Evolutionary conservation across 2,797 vertebrate species (phyloP).

Genomic region (Chaetophractus vellerosus): DNA sequence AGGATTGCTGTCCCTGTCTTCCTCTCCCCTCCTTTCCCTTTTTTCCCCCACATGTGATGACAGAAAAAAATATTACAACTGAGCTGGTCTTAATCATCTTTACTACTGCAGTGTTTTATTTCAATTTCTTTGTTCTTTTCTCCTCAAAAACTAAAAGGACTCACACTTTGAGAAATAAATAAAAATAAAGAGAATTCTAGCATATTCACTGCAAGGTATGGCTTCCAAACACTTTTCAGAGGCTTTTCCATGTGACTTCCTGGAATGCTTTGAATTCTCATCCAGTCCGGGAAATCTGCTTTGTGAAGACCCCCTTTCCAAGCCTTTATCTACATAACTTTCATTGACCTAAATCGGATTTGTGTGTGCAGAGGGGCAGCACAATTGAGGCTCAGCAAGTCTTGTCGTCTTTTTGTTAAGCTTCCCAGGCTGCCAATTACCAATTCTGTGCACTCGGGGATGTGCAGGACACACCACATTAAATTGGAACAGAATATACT

Average conservation of each 20-base stretch:
- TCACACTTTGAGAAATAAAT: constrained; percentile 30
- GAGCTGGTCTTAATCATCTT: constrained; percentile 21
- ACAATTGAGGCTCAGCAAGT: constrained; percentile 72
- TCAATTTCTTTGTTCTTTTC: neutral
- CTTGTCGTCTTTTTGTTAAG: constrained; percentile 79
- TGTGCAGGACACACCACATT: constrained; percentile 61
- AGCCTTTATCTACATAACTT: constrained; percentile 77
- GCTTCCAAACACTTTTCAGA: constrained; percentile 28
- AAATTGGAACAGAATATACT: constrained; percentile 73
- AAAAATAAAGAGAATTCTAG: constrained; percentile 32
- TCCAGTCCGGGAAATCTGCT: constrained; percentile 37
- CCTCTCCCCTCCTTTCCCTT: neutral
- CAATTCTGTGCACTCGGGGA: constrained; percentile 60
- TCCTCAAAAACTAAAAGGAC: neutral
- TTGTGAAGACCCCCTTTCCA: constrained; percentile 61
- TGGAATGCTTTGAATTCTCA: constrained; percentile 62
- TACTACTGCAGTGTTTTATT: constrained; percentile 28
- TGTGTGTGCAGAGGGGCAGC: constrained; percentile 66
- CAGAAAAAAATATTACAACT: neutral
- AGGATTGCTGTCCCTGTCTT: neutral
- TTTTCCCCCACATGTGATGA: neutral
- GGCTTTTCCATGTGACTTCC: neutral
- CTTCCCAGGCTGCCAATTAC: constrained; percentile 82
- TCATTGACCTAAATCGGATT: constrained; percentile 78
- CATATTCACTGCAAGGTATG: neutral